Evolutionary conservation across 2,113 vertebrate genomes (phyloP).

Genomic region (Antechinus stuartii): DNA sequence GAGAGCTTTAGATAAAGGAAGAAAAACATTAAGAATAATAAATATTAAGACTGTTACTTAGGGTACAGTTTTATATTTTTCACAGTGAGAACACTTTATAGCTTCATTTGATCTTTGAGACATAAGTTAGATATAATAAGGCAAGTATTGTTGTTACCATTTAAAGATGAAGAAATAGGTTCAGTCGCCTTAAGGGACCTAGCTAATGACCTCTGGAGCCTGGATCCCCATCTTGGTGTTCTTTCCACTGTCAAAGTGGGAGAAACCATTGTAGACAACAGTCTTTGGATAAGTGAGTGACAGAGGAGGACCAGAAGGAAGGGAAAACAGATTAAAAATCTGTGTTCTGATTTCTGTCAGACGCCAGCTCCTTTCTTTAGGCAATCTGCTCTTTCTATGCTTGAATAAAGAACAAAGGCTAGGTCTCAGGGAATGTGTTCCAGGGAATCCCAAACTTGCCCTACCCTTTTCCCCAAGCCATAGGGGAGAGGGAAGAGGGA

Average conservation of each 20-base stretch:
- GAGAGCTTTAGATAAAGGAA: not conserved
- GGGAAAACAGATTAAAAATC: not conserved
- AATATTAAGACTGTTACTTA: not conserved
- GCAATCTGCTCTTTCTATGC: not conserved
- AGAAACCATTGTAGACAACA: not conserved
- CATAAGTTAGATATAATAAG: not conserved
- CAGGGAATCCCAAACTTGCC: not conserved
- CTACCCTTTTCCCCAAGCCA: no score
- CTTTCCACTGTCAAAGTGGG: not conserved
- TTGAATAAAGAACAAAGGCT: not conserved
- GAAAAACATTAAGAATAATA: not conserved
- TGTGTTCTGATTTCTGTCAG: not conserved
- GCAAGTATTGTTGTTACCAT: not conserved
- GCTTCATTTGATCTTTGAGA: not conserved
- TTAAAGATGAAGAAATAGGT: not conserved
- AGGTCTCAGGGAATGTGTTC: not conserved
- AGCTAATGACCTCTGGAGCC: not conserved
- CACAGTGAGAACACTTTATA: not conserved
- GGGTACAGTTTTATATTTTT: not conserved
- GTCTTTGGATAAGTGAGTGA: not conserved
- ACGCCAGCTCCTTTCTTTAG: not conserved
- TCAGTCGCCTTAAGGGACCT: not conserved
- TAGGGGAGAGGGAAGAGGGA: not conserved
- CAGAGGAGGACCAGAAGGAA: not conserved
- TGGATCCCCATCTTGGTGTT: not conserved